A percentile compares a stretch with the other conserved stretches of the same genome.
These are phyloP conservation scores for Cromileptes altivelis DNA, from an alignment of 2,113 vertebrate species.

Conservation along the genomic window DNA sequence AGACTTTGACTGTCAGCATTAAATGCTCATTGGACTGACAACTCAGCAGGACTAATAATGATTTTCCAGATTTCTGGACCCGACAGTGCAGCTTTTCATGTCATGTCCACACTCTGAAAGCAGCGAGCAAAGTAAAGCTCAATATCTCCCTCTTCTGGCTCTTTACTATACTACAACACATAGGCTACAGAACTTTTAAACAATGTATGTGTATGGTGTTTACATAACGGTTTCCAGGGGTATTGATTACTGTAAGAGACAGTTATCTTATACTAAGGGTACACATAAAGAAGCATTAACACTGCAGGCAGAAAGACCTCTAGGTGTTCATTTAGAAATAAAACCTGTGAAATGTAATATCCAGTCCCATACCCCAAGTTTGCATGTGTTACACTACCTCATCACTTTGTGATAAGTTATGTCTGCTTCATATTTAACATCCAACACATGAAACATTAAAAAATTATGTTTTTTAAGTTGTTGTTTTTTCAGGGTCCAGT, in stretches of 20 bases:
- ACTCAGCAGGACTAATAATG: background rate
- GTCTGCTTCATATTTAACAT: no score
- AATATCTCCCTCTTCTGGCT: constrained; percentile 1
- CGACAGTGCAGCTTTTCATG: background rate
- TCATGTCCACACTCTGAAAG: background rate
- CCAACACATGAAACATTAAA: no score
- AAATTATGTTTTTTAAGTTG: no score
- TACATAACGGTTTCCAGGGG: background rate
- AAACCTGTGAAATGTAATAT: no score
- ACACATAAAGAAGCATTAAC: background rate
- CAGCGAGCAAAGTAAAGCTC: background rate
- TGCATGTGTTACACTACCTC: no score
- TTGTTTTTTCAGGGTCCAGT: no score
- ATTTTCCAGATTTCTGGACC: background rate
- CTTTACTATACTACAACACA: background rate
- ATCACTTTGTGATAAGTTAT: no score
- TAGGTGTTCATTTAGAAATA: no score
- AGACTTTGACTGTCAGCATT: background rate
- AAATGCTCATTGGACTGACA: background rate
- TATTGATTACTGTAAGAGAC: background rate
- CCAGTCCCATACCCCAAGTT: no score
- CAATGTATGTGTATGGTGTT: background rate
- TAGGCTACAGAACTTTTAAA: background rate
- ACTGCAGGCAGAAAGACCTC: background rate
- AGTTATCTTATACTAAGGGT: no score